phyloP scores from a whole-genome alignment of 1,140 invertebrate species.

The Caenorhabditis inopinata region DNA sequence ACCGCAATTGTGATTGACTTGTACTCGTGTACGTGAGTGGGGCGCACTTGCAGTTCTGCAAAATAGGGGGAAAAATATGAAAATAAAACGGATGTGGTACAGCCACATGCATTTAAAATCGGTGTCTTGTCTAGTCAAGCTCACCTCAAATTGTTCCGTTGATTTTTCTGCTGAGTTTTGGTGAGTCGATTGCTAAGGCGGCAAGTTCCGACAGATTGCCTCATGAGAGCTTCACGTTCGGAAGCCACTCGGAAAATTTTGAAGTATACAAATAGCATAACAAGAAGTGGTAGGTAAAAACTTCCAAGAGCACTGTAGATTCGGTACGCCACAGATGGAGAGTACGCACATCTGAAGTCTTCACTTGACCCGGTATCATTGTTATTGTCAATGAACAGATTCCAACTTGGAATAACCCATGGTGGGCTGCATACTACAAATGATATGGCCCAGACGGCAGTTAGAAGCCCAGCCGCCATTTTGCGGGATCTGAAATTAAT shows the following conservation, averaged over 20 bases:
- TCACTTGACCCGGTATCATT: constrained; percentile 34
- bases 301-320: constrained; percentile 64
- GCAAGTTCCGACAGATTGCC: constrained; percentile 63
- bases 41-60: constrained; percentile 60
- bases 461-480: constrained; percentile 59
- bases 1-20: constrained; percentile 36
- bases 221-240: constrained; percentile 62
- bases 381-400: constrained; percentile 44
- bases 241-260: constrained; percentile 67
- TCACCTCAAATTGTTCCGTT: constrained; percentile 51
- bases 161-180: constrained; percentile 56
- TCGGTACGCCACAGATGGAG: constrained; percentile 63
- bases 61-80: neutral
- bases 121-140: constrained; percentile 27
- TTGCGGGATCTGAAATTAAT: constrained; percentile 55
- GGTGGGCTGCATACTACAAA: constrained; percentile 62
- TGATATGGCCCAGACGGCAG: constrained; percentile 59
- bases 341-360: constrained; percentile 57
- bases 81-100: neutral
- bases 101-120: neutral
- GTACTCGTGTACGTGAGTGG: constrained; percentile 48
- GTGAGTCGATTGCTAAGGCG: constrained; percentile 62
- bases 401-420: constrained; percentile 63
- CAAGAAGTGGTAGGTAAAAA: constrained; percentile 65
- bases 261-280: constrained; percentile 65